Base-by-base conservation (phyloP, 2,888 invertebrate species). In the Noctua fimbriata region DNA sequence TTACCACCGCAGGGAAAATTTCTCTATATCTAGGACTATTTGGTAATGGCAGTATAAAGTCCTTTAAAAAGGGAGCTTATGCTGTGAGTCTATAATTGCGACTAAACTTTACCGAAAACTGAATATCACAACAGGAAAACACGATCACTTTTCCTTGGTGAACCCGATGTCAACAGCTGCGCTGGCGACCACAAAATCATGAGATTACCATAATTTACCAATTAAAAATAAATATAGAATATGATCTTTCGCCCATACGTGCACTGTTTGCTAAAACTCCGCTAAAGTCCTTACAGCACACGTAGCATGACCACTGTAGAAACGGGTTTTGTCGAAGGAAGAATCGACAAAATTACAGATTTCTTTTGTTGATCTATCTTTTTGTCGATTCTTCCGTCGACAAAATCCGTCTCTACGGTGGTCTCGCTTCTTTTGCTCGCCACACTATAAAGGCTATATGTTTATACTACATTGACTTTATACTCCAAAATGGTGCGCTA, bases 41-140 rank as follows among this genome's bases (percentile, higher is more conserved):
- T 32, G 6, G 32, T 10, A 65, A 21, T 21, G 63, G 10, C 63
- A 0, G 21, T 32, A 21, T 65, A 63, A 21, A 32, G 18, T 18
- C 9, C 9, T 32, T 63, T 63, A 1, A 10, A 18, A 21, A 21
- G 18, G n/a, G 2, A 63, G 18, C 1, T 63, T 63, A 5, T 1
- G n/a, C 14, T 58, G 58, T n/a, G 58, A 9, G 21, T 9, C 5
- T 28, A 41, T 18, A 24, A 69, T n/a, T 47, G 12, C 24, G 16
- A 76, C 21, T 21, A 18, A 60, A 76, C 21, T 36, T 36, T 76
- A 10, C 36, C 60, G 2, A 76, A 76, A 63, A 76, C 36, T 12
- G n/a, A 49, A 65, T 24, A 49, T 36, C 1, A 12, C 21, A 47
- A 66, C 66, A 44, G 78, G 52, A 52, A 66, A 76, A 76, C 36